Base-by-base conservation (phyloP, 2,888 invertebrate genomes). In the Ischnura elegans region DNA sequence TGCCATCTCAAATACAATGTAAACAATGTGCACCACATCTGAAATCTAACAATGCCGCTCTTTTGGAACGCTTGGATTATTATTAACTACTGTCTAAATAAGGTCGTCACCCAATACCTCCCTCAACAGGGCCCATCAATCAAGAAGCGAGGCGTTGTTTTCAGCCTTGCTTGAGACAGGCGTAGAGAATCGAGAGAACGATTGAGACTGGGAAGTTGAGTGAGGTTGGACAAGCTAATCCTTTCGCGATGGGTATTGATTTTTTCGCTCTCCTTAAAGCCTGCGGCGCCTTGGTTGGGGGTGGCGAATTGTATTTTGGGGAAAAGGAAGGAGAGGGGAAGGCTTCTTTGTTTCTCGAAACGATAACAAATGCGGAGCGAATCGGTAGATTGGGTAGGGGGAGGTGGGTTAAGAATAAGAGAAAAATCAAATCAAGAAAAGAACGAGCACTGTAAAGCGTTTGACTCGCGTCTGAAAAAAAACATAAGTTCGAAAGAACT, bases 281-380 rank as follows among this genome's bases (percentile, higher is more conserved):
- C 51, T 51, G 16, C 4, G 36, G 76, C 36, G 76, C 76, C 25
- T 76, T 36, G 16, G 76, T 13, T 10, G 76, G 76, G 16, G 36
- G 76, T 36, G 36, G 10, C 76, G 25, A 76, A 76, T 76, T 36
- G 76, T 76, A 29, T 76, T 61, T 36, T 16, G 76, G 25, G n/a
- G n/a, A n/a, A n/a, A n/a, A n/a, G n/a, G n/a, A 36, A 76, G 61
- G 6, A 61, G 13, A 51, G 8, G n/a, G n/a, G 36, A 76, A 76
- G 76, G 36, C 76, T 29, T 76, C 76, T 76, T 76, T 76, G 76
- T 76, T 36, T 29, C 36, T 21, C 76, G 4, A n/a, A 61, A 36
- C 36, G 76, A 76, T 76, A 76, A 76, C 76, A 76, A 76, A 76
- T 76, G 36, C 76, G 4, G 76, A 76, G 76, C 13, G 76, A 36